Percentiles rank a stretch among this genome's conserved stretches.
Conservation (phyloP, 1,140 invertebrate species). For the Cherax destructor region DNA sequence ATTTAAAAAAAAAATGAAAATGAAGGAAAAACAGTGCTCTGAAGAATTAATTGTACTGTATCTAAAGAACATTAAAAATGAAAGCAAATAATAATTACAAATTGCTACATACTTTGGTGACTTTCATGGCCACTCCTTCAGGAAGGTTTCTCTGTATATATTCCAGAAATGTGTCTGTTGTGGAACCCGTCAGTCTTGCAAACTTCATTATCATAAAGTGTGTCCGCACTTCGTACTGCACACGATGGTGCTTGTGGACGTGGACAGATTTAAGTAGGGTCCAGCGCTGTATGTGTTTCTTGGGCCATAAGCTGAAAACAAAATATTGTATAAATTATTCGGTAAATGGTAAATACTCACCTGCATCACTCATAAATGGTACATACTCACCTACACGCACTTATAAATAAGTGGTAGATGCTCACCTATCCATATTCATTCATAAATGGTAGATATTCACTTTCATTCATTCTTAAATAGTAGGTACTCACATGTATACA, state of each 20-base stretch:
- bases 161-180: conserved; percentile 95
- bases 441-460: too few species aligned
- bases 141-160: conserved; percentile 98
- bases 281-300: conserved; percentile 81
- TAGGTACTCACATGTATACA: too few species aligned
- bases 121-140: conserved; percentile 96
- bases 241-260: conserved; percentile 94
- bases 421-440: too few species aligned
- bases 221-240: conserved; percentile 97
- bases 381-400: too few species aligned
- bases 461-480: too few species aligned
- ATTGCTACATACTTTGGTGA: conserved; percentile 83
- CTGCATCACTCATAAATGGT: too few species aligned
- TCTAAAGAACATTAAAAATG: background rate
- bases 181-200: conserved; percentile 92
- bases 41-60: background rate
- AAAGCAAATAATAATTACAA: background rate
- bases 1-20: too few species aligned
- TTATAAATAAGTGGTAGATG: too few species aligned
- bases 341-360: too few species aligned
- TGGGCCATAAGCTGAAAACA: conserved; percentile 30
- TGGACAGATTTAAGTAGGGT: conserved; percentile 92
- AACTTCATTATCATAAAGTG: conserved; percentile 92
- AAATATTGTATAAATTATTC: background rate
- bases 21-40: too few species aligned